These are phyloP conservation scores for Sebastes nivosus DNA, from an alignment of 2,797 vertebrate genomes.

Conservation along the genomic window DNA sequence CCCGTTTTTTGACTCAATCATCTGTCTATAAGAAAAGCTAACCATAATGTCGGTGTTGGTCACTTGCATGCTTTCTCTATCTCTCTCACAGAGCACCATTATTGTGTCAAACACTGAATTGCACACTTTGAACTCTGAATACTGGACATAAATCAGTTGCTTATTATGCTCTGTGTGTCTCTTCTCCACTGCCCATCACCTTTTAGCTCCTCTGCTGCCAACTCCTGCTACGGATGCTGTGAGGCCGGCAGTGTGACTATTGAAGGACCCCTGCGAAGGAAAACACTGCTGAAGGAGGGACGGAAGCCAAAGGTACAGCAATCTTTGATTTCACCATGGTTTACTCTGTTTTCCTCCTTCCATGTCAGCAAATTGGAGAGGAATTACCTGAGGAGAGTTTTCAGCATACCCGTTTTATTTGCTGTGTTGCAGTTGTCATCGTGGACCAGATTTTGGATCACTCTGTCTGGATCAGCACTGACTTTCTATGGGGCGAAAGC, in stretches of 20 bases:
- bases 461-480: slow-evolving; percentile 90
- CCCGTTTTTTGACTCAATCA: neutral
- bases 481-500: slow-evolving; percentile 93
- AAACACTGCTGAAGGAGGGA: slow-evolving; percentile 94
- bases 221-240: slow-evolving; percentile 84
- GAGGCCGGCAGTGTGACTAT: slow-evolving; percentile 85
- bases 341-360: too few species aligned
- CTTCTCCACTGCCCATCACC: neutral
- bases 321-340: too few species aligned
- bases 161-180: neutral
- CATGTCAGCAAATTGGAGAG: neutral
- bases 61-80: neutral
- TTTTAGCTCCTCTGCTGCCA: slow-evolving; percentile 77
- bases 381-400: neutral
- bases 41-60: neutral
- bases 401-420: neutral
- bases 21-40: neutral
- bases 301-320: slow-evolving; percentile 90
- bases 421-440: slow-evolving; percentile 86
- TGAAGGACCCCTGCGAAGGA: slow-evolving; percentile 91
- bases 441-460: slow-evolving; percentile 96
- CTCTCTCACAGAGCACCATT: neutral
- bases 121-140: too few species aligned
- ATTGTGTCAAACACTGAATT: too few species aligned
- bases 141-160: neutral